These are phyloP conservation scores for Melopsittacus undulatus DNA, from an alignment of 2,797 vertebrate species.

Conservation along the genomic window DNA sequence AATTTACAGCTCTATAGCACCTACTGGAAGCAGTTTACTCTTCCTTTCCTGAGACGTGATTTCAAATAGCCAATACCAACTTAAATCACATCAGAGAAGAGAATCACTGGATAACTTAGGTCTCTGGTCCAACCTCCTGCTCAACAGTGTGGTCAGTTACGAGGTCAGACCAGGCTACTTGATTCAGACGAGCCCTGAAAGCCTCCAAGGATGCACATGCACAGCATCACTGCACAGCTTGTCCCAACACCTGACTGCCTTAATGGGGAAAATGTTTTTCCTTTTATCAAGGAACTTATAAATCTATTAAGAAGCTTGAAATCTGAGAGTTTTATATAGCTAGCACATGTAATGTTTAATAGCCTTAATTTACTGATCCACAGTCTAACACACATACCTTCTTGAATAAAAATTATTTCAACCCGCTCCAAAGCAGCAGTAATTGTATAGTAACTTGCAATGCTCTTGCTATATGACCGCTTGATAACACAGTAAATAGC, in stretches of 20 bases:
- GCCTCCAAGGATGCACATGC: not conserved
- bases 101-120: not conserved
- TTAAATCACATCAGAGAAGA: not conserved
- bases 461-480: not conserved
- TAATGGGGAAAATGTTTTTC: not conserved
- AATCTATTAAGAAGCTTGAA: not conserved
- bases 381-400: not conserved
- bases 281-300: not conserved
- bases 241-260: not conserved
- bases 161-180: not conserved
- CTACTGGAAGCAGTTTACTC: not conserved
- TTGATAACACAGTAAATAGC: not conserved
- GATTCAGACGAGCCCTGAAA: not conserved
- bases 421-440: not conserved
- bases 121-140: not conserved
- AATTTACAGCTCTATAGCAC: not conserved
- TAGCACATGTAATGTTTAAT: not conserved
- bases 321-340: not conserved
- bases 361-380: not conserved
- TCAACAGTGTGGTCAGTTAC: not conserved
- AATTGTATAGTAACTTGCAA: not conserved
- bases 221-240: not conserved
- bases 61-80: not conserved
- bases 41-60: not conserved
- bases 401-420: not conserved